Conservation (phyloP, 2,888 invertebrate genomes). For the Lepas anatifera region DNA sequence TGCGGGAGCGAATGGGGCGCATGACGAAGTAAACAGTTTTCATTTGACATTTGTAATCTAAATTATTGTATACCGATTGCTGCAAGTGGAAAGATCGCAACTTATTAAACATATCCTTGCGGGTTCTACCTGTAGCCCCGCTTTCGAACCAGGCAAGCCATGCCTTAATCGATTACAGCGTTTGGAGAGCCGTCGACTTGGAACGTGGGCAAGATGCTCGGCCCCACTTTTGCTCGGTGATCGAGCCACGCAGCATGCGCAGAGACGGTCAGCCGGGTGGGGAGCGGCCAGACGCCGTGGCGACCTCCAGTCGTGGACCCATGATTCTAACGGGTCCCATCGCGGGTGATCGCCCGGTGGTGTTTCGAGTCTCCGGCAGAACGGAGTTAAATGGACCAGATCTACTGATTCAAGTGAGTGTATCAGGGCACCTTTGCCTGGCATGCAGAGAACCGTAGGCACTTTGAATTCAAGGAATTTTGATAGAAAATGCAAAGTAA, state of each 20-base stretch:
- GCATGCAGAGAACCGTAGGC: too few relatives aligned
- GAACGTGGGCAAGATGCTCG: background rate
- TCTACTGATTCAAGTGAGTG: background rate
- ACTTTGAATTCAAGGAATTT: too few relatives aligned
- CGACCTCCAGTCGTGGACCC: background rate
- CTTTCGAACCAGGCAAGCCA: background rate
- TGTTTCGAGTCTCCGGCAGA: conserved; percentile 1
- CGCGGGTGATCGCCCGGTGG: background rate
- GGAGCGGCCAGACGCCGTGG: background rate
- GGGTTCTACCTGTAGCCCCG: background rate
- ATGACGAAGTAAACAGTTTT: background rate
- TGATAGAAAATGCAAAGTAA: too few relatives aligned
- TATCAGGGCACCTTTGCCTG: too few relatives aligned
- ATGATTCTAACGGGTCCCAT: conserved; percentile 3
- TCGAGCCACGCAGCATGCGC: background rate
- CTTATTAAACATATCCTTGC: background rate
- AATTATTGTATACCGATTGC: background rate
- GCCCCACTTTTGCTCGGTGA: background rate
- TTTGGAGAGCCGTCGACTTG: background rate
- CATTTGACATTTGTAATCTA: background rate
- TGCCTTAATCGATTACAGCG: background rate
- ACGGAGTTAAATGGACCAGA: conserved; percentile 2
- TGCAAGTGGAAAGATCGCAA: background rate
- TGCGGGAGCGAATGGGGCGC: background rate
- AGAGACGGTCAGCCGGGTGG: background rate